Evolutionary conservation across 2,113 vertebrate genomes (phyloP), one percentile per base, ranked within the genome.

Genomic region (Clinocottus analis): DNA sequence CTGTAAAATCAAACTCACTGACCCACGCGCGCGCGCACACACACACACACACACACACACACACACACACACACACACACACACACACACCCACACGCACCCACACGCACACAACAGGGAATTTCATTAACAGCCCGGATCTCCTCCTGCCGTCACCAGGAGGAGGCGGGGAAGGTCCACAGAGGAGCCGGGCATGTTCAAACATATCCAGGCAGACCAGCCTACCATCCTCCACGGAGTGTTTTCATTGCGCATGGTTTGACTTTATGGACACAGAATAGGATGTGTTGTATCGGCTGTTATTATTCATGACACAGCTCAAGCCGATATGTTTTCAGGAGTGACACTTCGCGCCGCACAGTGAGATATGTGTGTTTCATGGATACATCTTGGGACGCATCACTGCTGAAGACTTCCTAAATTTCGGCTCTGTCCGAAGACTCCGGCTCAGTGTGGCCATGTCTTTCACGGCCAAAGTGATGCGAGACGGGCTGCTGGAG

Each of bases 401-500:
- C 25, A 3, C 63, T 25, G 31, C 64, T 66, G 12, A 69, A 66
- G 69, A 73, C 53, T 45, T 5, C 27, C 1, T 0, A 17, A 33
- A 29, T 35, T 47, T 1, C 10, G 2, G 21, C 21, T 45, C 39
- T 7, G 47, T 31, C 23, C 27, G 27, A 71, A 23, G 63, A 21
- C 1, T 41, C 23, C 0, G 60, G 43, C 37, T 37, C 61, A 25
- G 75, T 27, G 33, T 47, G 43, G 72, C 56, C 69, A 97, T 97
- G 97, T 91, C 93, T 35, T 87, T 94, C 74, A 81, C 91, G 39
- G 91, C 88, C 80, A 93, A 95, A 60, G 95, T 95, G 91, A 95
- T 96, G 79, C 92, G 95, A 29, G 97, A 98, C 85, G 97, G 97
- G 41, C 80, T 95, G 91, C 82, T 98, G 94, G 97, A 98, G 96